Base-by-base conservation (phyloP, 1,140 invertebrate species). In the Drosophila ogumai region DNA sequence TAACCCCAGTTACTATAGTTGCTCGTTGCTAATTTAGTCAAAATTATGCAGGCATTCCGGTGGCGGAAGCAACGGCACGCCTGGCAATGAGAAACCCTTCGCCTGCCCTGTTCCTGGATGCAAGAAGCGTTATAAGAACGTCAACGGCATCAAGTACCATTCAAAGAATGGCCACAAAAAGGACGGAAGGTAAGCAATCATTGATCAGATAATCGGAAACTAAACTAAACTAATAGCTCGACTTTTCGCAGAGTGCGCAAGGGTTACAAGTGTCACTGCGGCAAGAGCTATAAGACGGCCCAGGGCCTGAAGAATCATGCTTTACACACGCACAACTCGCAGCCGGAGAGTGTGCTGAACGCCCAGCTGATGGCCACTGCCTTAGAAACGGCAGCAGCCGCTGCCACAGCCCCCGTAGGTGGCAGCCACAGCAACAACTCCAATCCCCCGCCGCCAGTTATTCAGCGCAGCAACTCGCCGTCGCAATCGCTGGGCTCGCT, bases 61-160 rank as follows among this genome's bases (percentile, higher is more conserved):
- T 59, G 79, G 91, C 50, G 82, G 87, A 54, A 80, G 71, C 61
- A 92, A 93, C 55, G 93, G 92, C 8, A 90, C 93, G 28, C 93
- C 94, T 12, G 92, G 93, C 25, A 93, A 93, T 75, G 96, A 96
- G 80, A 97, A 96, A 82, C 96, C 96, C 0, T 97, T 96, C 92
- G 95, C 95, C 12, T 97, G 96, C 92, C 96, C 96, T 2, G 95
- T 97, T 22, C 96, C 96, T 38, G 96, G 96, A n/a, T 97, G 96
- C 93, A 96, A 96, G 90, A 97, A 97, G 88, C 93, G 96, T 31
- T 97, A 97, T 92, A 97, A 97, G 91, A 97, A 97, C 91, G 95
- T 96, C n/a, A 97, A 97, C 92, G 96, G 96, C 40, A 96, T 97
- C 75, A 97, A 97, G 90, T 97, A 97, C 90, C 96, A 97, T 93